phyloP scores from a whole-genome alignment of 1,140 invertebrate genomes.

The Grapholita molesta region DNA sequence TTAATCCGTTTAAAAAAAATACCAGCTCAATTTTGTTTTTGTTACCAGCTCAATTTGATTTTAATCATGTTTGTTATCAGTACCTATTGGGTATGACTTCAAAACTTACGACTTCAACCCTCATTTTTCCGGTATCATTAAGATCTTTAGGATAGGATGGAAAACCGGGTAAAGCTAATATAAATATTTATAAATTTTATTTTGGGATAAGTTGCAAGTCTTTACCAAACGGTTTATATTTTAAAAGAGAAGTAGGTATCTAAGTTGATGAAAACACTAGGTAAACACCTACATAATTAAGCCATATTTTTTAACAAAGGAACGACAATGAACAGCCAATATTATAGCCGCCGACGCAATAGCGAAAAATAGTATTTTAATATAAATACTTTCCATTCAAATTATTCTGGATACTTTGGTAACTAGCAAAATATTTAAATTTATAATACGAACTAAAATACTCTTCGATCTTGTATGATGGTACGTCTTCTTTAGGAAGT shows the following conservation, averaged over 20 bases:
- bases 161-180: not conserved
- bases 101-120: not conserved
- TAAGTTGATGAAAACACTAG: not conserved
- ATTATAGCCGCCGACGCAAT: conserved; percentile 4
- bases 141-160: not conserved
- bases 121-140: not conserved
- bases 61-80: too few species aligned
- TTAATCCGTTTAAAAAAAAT: not conserved
- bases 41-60: not conserved
- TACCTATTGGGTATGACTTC: too few species aligned
- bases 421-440: conserved; percentile 7
- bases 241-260: not conserved
- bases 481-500: conserved; percentile 1
- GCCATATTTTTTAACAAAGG: conserved; percentile 2
- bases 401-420: not conserved
- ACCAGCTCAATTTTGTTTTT: not conserved
- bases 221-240: not conserved
- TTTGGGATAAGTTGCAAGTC: not conserved
- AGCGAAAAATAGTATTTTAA: not conserved
- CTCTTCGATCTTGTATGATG: conserved; percentile 1
- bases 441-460: conserved; percentile 6
- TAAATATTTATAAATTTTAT: not conserved
- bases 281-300: conserved; percentile 5
- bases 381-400: not conserved
- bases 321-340: conserved; percentile 2